Evolutionary conservation across 1,140 invertebrate species (phyloP).

Genomic region (Zophobas atratus): DNA sequence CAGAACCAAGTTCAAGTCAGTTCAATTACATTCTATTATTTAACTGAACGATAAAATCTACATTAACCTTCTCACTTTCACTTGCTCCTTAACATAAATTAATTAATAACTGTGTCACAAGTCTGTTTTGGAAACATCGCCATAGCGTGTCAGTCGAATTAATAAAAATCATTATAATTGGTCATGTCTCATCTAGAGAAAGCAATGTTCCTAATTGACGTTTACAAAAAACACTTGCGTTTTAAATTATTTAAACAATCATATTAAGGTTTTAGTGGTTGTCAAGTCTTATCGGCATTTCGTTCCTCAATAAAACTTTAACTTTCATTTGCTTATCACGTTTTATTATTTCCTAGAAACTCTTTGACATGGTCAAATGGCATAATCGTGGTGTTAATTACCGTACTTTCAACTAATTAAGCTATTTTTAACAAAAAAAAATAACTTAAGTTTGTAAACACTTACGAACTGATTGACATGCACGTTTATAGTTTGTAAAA

Average conservation of each 20-base stretch:
- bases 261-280: constrained; percentile 10
- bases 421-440: not conserved
- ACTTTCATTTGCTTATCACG: not conserved
- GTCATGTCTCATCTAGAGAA: constrained; percentile 6
- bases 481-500: no score
- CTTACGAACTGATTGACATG: no score
- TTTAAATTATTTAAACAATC: constrained; percentile 6
- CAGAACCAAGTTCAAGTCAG: no score
- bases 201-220: not conserved
- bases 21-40: constrained; percentile 10
- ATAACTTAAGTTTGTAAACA: no score
- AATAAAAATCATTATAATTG: constrained; percentile 20
- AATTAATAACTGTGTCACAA: constrained; percentile 23
- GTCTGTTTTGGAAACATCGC: constrained; percentile 22
- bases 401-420: not conserved
- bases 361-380: not conserved
- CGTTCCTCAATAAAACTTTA: not conserved
- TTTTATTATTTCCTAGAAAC: constrained; percentile 24
- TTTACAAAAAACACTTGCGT: constrained; percentile 26
- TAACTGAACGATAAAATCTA: constrained; percentile 19
- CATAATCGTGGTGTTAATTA: not conserved
- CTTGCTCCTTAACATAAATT: not conserved
- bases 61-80: constrained; percentile 16
- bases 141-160: constrained; percentile 7
- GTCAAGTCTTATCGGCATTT: not conserved